Conservation (phyloP, 2,888 invertebrate species). For the Eupithecia subumbrata region DNA sequence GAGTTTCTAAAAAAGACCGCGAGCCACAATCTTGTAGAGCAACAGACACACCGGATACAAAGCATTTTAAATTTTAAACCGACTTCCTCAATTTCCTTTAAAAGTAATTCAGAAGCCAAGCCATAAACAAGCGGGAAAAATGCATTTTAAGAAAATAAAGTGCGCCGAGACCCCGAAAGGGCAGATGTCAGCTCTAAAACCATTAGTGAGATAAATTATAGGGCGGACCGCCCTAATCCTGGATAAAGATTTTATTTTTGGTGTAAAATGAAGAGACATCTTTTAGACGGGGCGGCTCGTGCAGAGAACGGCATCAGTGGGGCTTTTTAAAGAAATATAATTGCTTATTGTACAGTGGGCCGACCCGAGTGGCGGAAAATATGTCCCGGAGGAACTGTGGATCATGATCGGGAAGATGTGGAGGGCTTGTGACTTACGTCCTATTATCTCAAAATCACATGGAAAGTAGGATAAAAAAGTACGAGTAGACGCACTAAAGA, state of each 20-base stretch:
- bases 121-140: constrained; percentile 46
- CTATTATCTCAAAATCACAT: constrained; percentile 9
- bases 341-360: constrained; percentile 1
- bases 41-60: neutral
- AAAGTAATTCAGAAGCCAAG: constrained; percentile 44
- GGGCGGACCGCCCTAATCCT: constrained; percentile 60
- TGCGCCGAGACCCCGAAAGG: constrained; percentile 62
- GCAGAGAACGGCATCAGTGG: constrained; percentile 10
- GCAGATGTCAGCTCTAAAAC: constrained; percentile 77
- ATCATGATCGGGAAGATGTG: neutral
- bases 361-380: constrained; percentile 3
- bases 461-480: neutral
- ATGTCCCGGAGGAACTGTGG: constrained; percentile 7
- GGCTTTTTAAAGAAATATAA: constrained; percentile 15
- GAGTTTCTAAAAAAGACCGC: neutral
- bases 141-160: constrained; percentile 56
- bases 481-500: neutral
- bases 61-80: neutral
- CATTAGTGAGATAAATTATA: constrained; percentile 78
- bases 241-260: constrained; percentile 79
- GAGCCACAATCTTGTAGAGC: neutral
- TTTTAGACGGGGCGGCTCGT: constrained; percentile 47
- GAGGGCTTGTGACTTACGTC: neutral
- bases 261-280: constrained; percentile 77
- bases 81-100: constrained; percentile 23